phyloP scores from a whole-genome alignment of 1,140 invertebrate genomes.

The Stegodyphus mimosarum region DNA sequence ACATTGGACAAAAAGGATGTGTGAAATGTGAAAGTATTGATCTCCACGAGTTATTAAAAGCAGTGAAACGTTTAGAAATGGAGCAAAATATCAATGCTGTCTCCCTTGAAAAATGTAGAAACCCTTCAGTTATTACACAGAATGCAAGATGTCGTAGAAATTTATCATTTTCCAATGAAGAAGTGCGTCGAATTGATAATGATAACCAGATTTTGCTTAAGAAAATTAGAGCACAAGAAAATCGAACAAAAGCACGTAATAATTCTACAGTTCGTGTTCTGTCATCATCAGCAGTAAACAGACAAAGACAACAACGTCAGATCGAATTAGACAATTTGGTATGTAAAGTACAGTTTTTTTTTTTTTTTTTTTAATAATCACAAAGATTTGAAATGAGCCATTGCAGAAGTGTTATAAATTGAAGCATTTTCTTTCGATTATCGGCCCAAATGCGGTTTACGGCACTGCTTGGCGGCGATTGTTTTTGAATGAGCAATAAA shows the following conservation, averaged over 20 bases:
- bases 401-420: background rate
- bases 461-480: too few relatives aligned
- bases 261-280: background rate
- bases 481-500: too few relatives aligned
- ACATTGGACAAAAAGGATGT: slow-evolving; percentile 10
- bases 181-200: slow-evolving; percentile 69
- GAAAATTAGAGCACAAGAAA: slow-evolving; percentile 68
- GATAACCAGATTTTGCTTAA: slow-evolving; percentile 70
- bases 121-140: slow-evolving; percentile 30
- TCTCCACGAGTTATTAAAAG: slow-evolving; percentile 36
- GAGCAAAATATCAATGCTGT: slow-evolving; percentile 32
- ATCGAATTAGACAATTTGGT: slow-evolving; percentile 71
- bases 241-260: slow-evolving; percentile 10
- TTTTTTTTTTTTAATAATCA: background rate
- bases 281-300: slow-evolving; percentile 67
- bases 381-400: too few relatives aligned
- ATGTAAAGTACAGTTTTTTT: slow-evolving; percentile 47
- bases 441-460: too few relatives aligned
- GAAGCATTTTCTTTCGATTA: background rate
- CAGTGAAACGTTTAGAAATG: slow-evolving; percentile 49
- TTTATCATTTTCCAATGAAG: slow-evolving; percentile 70
- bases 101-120: slow-evolving; percentile 18
- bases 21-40: slow-evolving; percentile 32
- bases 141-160: slow-evolving; percentile 66
- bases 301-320: slow-evolving; percentile 68